Evolutionary conservation across 37 sponge, comb jelly and placozoan species (phyloP), one percentile per base, ranked within the genome.

Genomic region (Lycopodina hypogea): DNA sequence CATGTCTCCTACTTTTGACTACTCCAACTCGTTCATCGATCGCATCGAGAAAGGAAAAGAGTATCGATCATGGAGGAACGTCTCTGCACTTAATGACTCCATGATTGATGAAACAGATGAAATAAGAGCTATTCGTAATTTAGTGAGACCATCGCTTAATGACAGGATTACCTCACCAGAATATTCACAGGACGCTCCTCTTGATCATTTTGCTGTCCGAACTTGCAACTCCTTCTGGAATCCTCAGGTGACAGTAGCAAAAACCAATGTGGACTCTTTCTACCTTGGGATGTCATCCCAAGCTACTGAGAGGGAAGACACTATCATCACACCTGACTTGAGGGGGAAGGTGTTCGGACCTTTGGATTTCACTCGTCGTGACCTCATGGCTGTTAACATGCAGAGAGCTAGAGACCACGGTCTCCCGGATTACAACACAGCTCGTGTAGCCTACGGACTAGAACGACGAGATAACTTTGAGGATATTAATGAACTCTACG

Each of bases 391-490:
- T 36, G 67, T 92, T 56, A 94, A 94, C 74, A 82, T 97, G 63
- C 93, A 94, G 81, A 77, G 98, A 76, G 98, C 90, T 17, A 71
- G 98, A 39, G 98, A 97, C 70, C 93, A 95, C 57, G 98, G 98
- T 55, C 85, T 97, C 55, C 93, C 98, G 3, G 91, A 90, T 75
- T 94, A 80, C 84, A 94, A 94, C 81, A 63, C 86, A 0, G 98
- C 95, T 62, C 81, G 95, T 29, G 64, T 71, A 3, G 87, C 93
- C 22, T 97, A 94, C 50, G 84, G 86, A 22, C 85, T 90, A 15
- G 81, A 68, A 42, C 19, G 72, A 0, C 57, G 85, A 26, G 75
- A 37, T 1, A 69, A 75, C 56, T 91, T 90, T 64, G 85, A 88
- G 71, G 74, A 88, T 23, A 71, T 95, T 42, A 95, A 95, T 71